phyloP scores from a whole-genome alignment of 2,113 vertebrate genomes.

The Benitochromis conjunctus region DNA sequence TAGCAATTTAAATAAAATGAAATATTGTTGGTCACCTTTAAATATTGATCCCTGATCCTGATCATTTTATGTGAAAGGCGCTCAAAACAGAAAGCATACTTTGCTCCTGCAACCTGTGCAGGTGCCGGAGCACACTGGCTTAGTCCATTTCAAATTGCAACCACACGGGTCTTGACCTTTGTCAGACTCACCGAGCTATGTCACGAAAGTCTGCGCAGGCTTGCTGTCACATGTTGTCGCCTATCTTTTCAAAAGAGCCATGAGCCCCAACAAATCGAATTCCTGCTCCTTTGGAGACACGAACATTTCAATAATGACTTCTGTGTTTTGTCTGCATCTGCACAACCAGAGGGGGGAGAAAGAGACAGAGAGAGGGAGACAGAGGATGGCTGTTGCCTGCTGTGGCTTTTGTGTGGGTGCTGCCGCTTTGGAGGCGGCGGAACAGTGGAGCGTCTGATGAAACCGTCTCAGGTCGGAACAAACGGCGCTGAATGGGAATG shows the following conservation, averaged over 20 bases:
- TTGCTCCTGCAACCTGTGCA: background rate
- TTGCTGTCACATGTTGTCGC: slow-evolving; percentile 39
- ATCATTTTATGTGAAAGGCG: background rate
- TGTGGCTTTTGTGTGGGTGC: slow-evolving; percentile 65
- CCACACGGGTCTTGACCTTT: slow-evolving; percentile 38
- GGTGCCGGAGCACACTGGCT: background rate
- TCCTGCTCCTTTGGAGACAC: slow-evolving; percentile 44
- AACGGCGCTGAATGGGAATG: slow-evolving; percentile 69
- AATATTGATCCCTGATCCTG: background rate
- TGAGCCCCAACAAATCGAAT: slow-evolving; percentile 67
- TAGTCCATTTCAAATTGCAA: background rate
- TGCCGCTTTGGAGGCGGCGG: slow-evolving; percentile 50
- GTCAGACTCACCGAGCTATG: background rate
- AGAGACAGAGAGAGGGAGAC: background rate
- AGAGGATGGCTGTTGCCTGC: slow-evolving; percentile 40
- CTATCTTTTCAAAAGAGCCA: slow-evolving; percentile 41
- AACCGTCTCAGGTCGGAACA: slow-evolving; percentile 60
- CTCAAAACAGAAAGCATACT: background rate
- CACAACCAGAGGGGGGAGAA: slow-evolving; percentile 23
- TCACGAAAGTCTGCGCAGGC: slow-evolving; percentile 3
- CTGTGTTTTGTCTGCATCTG: slow-evolving; percentile 59
- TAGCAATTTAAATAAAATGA: background rate
- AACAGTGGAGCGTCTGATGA: slow-evolving; percentile 46
- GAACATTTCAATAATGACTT: slow-evolving; percentile 71
- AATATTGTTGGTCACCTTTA: background rate